Base-by-base conservation (phyloP, 2,888 invertebrate species). In the Ctena decussata region DNA sequence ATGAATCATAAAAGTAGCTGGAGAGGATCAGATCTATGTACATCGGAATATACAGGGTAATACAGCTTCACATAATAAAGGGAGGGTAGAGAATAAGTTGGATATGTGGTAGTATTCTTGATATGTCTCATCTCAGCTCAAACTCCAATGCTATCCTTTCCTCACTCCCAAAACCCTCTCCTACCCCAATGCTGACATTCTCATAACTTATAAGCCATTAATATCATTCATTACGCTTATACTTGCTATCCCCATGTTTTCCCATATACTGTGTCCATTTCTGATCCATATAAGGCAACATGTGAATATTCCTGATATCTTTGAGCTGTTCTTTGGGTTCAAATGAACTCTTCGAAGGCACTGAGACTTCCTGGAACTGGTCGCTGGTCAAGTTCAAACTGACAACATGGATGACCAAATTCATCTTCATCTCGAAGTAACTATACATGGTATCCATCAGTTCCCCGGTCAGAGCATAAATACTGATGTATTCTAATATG, bases 221-320 rank as follows among this genome's bases (percentile, higher is more conserved):
- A n/a, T n/a, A n/a, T n/a, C n/a, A 49, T 49, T 57, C 3, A 11
- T 57, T 27, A 57, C 2, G 2, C 65, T 27, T 39, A 30, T 72
- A 72, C 12, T 30, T 39, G 37, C 60, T 80, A 30, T 74, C 73
- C 15, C 72, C 80, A 21, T 70, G 57, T 3, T 74, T 80, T 30
- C 86, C 86, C 69, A 86, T 77, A 39, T 82, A 86, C 30, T 86
- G 74, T 35, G 80, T 83, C 86, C 86, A 86, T 80, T 44, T 41
- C 46, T 86, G 86, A 8, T 80, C 32, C 35, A 32, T 44, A 21
- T 65, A 30, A 11, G 85, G 82, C 37, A 77, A 35, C 30, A 53
- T 32, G n/a, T 69, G 60, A 24, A 30, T 8, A 30, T 12, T 44
- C 44, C 24, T 57, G 32, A 39, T 24, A 27, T 57, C 44, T 60